These are phyloP conservation scores for Drymodes brunneopygia DNA, from an alignment of 2,113 vertebrate genomes.

Conservation along the genomic window DNA sequence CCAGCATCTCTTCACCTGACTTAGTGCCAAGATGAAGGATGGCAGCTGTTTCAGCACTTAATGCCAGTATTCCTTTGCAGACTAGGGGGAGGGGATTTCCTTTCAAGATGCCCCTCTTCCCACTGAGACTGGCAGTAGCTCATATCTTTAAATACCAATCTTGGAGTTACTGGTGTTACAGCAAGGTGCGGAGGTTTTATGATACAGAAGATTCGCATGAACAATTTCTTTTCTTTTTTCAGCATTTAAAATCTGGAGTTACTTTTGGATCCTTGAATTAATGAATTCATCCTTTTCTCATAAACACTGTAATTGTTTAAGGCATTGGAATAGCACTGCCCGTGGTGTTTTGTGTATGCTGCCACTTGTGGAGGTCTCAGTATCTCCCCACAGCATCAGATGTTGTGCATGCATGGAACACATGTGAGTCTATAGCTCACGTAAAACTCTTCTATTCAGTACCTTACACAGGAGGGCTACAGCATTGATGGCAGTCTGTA, in stretches of 20 bases:
- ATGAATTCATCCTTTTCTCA: neutral
- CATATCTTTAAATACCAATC: neutral
- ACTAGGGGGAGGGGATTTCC: neutral
- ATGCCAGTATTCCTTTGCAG: neutral
- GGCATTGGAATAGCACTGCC: neutral
- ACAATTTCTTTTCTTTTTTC: neutral
- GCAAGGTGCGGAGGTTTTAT: neutral
- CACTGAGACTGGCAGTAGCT: neutral
- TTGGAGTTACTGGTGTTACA: neutral
- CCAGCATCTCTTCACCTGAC: neutral
- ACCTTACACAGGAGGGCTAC: neutral
- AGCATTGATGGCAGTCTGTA: neutral
- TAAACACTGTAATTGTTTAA: neutral
- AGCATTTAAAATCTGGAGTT: neutral
- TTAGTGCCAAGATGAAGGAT: neutral
- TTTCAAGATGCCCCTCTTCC: neutral
- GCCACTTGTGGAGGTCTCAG: neutral
- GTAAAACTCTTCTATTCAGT: neutral
- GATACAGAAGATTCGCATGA: neutral
- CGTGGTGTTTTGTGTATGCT: neutral
- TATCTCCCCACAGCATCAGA: too few relatives aligned
- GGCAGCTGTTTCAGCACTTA: neutral
- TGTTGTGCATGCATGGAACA: accelerated
- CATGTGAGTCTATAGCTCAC: accelerated
- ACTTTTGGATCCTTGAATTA: neutral